These are phyloP conservation scores for Timandra comae DNA, from an alignment of 2,888 invertebrate genomes.

Conservation along the genomic window DNA sequence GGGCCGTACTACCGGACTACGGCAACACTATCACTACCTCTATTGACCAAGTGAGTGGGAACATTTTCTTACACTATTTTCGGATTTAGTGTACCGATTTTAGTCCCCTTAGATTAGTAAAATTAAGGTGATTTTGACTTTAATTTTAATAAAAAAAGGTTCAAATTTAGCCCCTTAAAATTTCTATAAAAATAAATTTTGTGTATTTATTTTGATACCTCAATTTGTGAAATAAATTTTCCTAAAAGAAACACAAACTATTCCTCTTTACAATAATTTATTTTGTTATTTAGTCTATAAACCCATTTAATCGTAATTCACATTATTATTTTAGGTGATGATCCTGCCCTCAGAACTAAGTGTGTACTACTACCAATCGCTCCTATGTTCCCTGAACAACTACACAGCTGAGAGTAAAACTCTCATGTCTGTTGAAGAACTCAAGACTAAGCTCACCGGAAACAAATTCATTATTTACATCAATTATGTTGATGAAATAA, in stretches of 20 bases:
- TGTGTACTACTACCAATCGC: conserved; percentile 65
- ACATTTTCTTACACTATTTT: too few relatives aligned
- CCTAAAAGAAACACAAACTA: too few relatives aligned
- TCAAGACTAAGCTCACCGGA: conserved; percentile 63
- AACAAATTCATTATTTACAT: conserved; percentile 60
- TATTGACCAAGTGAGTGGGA: conserved; percentile 57
- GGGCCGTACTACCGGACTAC: conserved; percentile 58
- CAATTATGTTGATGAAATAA: conserved; percentile 54
- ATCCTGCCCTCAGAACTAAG: conserved; percentile 72
- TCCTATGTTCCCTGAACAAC: conserved; percentile 71
- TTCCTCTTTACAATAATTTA: conserved; percentile 7
- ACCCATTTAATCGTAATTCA: neutral
- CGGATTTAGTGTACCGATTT: too few relatives aligned
- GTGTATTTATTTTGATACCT: too few relatives aligned
- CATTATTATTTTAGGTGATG: conserved; percentile 55
- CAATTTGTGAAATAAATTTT: too few relatives aligned
- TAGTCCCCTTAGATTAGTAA: too few relatives aligned
- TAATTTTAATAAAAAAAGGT: too few relatives aligned
- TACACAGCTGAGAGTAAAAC: conserved; percentile 52
- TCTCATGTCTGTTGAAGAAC: conserved; percentile 58
- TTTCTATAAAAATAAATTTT: too few relatives aligned
- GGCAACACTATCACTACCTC: conserved; percentile 51
- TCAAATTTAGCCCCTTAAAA: too few relatives aligned
- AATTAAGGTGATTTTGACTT: too few relatives aligned
- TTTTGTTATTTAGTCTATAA: neutral